Base-by-base conservation (phyloP, 1,140 invertebrate species). In the Drosophila parvula region DNA sequence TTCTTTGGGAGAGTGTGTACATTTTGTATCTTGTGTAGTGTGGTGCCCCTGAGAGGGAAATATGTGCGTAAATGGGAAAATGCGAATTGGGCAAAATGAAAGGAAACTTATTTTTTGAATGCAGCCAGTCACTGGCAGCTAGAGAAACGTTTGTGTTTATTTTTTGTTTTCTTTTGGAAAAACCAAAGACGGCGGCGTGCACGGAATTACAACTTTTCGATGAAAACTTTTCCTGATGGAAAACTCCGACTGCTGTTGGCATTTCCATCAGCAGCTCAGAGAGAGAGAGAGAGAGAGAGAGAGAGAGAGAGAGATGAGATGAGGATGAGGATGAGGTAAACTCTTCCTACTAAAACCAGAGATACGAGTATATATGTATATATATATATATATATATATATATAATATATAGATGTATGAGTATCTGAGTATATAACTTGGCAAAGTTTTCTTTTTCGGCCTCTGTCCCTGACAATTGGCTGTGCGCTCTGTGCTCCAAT, bases 181-280 rank as follows among this genome's bases (percentile, higher is more conserved):
- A 68, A 68, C 61, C 65, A 67, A 68, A 75, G 32, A 22, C 51
- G 70, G 28, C 59, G 59, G 60, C 73, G 74, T 67, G 74, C 74
- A 76, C 73, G 30, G 74, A 67, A 76, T 76, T 76, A 76, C 74
- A 76, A 76, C 55, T 76, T 76, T 76, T 51, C 55, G 73, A 59
- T 67, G 55, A 32, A 76, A 76, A 76, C 58, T 74, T 76, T 76
- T 50, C 40, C 32, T 71, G 68, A 58, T 71, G 68, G 50, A 58
- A 71, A 71, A 71, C 65, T 71, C 69, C 61, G 53, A 53, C 43
- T 71, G 65, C 68, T 70, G 65, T 71, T 71, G 68, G 65, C 68
- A 71, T 71, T 71, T 71, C 68, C 65, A 71, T 70, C 67, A 70
- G 67, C 32, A 27, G 32, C 30, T n/a, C 3, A 53, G 7, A 36